phyloP scores from a whole-genome alignment of 2,113 vertebrate genomes.

The Ictalurus punctatus region DNA sequence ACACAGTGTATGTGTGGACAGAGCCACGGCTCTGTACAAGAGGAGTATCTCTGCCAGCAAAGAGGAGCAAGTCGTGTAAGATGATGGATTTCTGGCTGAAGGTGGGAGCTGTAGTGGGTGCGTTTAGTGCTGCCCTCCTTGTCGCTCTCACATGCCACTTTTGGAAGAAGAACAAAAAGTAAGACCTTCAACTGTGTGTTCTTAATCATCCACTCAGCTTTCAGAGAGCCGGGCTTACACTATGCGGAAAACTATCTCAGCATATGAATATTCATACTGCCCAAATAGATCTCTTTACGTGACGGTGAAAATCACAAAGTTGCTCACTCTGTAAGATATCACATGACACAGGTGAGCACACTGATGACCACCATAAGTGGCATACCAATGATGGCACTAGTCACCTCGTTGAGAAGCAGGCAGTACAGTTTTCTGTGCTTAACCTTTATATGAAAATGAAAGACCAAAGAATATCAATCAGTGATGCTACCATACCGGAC shows the following conservation, averaged over 20 bases:
- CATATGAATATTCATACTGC: neutral
- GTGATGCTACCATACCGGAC: neutral
- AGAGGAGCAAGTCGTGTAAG: conserved; percentile 81
- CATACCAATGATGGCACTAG: neutral
- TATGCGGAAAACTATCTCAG: neutral
- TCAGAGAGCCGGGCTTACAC: neutral
- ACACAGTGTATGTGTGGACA: conserved; percentile 90
- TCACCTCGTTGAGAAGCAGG: neutral
- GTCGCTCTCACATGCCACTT: conserved; percentile 93
- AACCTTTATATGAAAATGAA: neutral
- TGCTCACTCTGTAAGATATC: neutral
- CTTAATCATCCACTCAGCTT: neutral
- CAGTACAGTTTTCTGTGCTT: neutral
- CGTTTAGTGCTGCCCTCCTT: conserved; percentile 84
- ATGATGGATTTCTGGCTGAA: conserved; percentile 90
- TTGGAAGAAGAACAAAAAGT: conserved; percentile 99
- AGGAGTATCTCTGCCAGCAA: conserved; percentile 84
- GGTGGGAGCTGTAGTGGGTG: conserved; percentile 83
- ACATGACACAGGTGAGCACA: neutral
- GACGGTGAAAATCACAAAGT: neutral
- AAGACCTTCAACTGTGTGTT: conserved; percentile 45
- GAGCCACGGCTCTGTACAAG: conserved; percentile 90
- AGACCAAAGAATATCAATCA: neutral
- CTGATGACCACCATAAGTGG: neutral
- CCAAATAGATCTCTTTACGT: neutral